Conservation (phyloP, 64 coral and sea anemone species). For the Stichodactyla helianthus region DNA sequence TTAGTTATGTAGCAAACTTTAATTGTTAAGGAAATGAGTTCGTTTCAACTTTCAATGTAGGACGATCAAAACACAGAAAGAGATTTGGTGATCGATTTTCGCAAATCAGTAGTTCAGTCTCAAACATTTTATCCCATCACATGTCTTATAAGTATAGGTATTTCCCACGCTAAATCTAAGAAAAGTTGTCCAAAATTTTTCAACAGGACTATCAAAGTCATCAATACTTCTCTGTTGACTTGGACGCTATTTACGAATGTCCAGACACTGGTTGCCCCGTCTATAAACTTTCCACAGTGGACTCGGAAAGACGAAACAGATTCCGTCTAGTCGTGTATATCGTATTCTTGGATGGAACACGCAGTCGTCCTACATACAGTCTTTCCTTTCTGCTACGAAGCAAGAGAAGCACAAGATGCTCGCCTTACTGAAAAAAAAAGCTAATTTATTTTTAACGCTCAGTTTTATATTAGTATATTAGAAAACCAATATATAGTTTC, state of each 20-base stretch:
- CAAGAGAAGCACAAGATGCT: constrained; percentile 47
- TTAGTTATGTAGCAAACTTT: no score
- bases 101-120: background rate
- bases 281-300: constrained; percentile 86
- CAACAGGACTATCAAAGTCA: constrained; percentile 51
- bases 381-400: constrained; percentile 66
- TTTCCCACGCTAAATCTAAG: background rate
- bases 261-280: constrained; percentile 60
- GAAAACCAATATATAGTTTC: background rate
- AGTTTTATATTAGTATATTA: background rate
- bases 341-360: constrained; percentile 52
- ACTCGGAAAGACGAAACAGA: constrained; percentile 72
- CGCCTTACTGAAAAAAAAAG: constrained; percentile 30
- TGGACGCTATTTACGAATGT: constrained; percentile 70
- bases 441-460: background rate
- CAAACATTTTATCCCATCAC: no score
- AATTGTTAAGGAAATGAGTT: no score
- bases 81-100: no score
- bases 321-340: constrained; percentile 69
- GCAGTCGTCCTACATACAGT: constrained; percentile 73
- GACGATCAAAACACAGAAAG: no score
- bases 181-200: background rate
- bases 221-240: constrained; percentile 69
- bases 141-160: background rate
- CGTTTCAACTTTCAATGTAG: no score